These are phyloP conservation scores for Sinella curviseta DNA, from an alignment of 1,140 invertebrate species.

Conservation along the genomic window DNA sequence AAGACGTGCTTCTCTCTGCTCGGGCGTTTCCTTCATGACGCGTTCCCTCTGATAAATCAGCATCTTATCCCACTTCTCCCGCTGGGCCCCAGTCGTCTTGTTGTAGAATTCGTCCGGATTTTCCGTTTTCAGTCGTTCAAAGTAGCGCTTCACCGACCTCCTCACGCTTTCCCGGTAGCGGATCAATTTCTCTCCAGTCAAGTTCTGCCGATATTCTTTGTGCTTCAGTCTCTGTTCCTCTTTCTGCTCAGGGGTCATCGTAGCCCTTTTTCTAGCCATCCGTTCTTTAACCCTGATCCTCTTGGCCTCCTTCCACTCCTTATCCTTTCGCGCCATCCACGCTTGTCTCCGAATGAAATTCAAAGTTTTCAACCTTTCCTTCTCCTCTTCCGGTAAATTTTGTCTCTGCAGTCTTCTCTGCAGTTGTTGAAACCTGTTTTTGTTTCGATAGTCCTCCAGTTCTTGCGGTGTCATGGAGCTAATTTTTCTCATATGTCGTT, in stretches of 20 bases:
- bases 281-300: neutral
- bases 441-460: neutral
- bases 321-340: neutral
- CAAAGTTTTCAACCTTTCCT: neutral
- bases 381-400: neutral
- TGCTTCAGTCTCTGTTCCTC: neutral
- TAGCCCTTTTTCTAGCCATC: neutral
- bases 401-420: neutral
- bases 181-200: neutral
- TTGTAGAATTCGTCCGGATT: neutral
- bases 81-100: too few species aligned
- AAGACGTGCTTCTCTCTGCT: neutral
- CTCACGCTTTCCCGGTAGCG: neutral
- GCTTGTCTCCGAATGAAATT: neutral
- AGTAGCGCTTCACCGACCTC: neutral
- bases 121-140: neutral
- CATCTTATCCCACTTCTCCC: neutral
- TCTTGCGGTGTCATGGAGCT: neutral
- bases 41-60: neutral
- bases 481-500: neutral
- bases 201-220: neutral
- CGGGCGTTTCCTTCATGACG: neutral
- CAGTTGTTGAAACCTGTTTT: neutral
- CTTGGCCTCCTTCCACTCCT: neutral
- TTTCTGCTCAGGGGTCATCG: neutral